These are phyloP conservation scores for Echinometra lucunter DNA, from an alignment of 53 echinoderm and acorn worm species.

Conservation along the genomic window DNA sequence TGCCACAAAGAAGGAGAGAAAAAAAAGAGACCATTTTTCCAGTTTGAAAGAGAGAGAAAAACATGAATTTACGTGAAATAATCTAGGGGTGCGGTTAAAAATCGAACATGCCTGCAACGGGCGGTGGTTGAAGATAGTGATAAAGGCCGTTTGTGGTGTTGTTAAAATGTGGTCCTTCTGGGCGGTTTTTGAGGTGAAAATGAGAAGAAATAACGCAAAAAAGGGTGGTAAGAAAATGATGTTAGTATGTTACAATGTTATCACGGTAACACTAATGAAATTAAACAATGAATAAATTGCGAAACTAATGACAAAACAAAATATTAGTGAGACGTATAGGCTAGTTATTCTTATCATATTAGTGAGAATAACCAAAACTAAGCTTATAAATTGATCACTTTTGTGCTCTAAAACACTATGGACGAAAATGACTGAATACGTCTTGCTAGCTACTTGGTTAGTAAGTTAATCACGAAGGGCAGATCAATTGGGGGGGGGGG, in stretches of 20 bases:
- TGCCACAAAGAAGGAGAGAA: not conserved
- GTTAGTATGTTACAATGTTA: constrained; percentile 25
- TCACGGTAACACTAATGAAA: not conserved
- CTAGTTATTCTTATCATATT: not conserved
- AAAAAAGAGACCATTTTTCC: not conserved
- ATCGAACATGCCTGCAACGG: constrained; percentile 33
- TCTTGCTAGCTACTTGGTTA: not conserved
- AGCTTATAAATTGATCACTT: not conserved
- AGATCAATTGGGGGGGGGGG: not conserved
- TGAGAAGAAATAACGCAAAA: constrained; percentile 7
- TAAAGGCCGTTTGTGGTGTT: constrained; percentile 34
- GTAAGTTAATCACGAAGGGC: not conserved
- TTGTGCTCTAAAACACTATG: not conserved
- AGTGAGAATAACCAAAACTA: not conserved
- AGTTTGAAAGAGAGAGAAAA: not conserved
- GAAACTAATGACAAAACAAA: not conserved
- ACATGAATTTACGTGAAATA: not conserved
- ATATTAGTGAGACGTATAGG: not conserved
- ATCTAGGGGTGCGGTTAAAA: constrained; percentile 7
- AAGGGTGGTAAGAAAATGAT: constrained; percentile 43
- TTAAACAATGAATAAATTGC: not conserved
- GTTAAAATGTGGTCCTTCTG: constrained; percentile 1
- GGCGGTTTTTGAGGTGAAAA: not conserved
- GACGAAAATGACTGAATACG: not conserved
- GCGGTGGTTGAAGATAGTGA: not conserved